phyloP scores from a whole-genome alignment of 2,113 vertebrate species.

The Pseudopodoces humilis region DNA sequence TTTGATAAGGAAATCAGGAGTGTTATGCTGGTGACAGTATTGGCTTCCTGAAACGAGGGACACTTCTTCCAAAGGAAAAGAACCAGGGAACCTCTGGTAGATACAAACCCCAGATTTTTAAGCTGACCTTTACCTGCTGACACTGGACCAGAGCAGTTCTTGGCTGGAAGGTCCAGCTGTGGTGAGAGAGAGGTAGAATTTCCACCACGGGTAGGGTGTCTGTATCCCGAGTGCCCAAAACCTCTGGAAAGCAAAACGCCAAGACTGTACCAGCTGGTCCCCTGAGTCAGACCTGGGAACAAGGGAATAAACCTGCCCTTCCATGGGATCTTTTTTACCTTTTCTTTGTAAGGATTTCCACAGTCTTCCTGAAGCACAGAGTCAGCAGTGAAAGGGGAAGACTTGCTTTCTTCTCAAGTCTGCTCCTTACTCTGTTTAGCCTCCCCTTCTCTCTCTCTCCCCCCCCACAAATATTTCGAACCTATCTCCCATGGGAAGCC shows the following conservation, averaged over 20 bases:
- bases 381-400: not conserved
- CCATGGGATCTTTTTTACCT: not conserved
- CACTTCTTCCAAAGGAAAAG: not conserved
- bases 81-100: not conserved
- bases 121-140: not conserved
- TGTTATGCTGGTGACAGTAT: not conserved
- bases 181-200: not conserved
- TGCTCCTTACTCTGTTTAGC: not conserved
- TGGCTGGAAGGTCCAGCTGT: not conserved
- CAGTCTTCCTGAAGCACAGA: not conserved
- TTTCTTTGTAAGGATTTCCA: not conserved
- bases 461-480: not conserved
- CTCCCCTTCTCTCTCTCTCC: not conserved
- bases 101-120: not conserved
- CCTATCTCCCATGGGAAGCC: not conserved
- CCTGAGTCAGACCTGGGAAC: not conserved
- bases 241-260: not conserved
- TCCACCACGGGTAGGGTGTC: accelerated
- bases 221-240: not conserved
- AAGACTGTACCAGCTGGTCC: not conserved
- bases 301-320: not conserved
- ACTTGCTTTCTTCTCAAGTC: not conserved
- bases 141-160: not conserved
- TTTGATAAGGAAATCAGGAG: not conserved
- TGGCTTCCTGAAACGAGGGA: not conserved